Percentiles rank a stretch among this genome's conserved stretches.
phyloP scores from a whole-genome alignment of 2,797 vertebrate genomes.

The Rhodeus uyekii region DNA sequence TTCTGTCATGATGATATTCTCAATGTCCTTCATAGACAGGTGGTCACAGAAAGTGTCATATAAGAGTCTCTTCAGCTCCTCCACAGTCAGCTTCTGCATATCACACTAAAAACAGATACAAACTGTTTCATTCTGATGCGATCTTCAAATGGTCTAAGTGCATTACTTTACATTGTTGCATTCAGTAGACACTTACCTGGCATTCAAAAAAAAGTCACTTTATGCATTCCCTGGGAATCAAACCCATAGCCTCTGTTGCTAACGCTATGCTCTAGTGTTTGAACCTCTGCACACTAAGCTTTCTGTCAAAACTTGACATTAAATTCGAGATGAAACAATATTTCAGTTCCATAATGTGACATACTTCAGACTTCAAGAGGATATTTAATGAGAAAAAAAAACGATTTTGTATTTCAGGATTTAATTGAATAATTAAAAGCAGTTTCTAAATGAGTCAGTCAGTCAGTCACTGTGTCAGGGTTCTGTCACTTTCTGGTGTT shows the following conservation, averaged over 20 bases:
- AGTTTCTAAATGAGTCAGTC: too few relatives aligned
- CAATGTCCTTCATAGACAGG: slow-evolving; percentile 98
- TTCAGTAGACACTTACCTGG: background rate
- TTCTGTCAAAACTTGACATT: background rate
- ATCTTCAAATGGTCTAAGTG: background rate
- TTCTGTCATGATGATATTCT: slow-evolving; percentile 99
- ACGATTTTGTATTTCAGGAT: background rate
- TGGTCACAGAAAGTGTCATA: slow-evolving; percentile 98
- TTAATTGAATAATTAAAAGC: too few relatives aligned
- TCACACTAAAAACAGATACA: slow-evolving; percentile 81
- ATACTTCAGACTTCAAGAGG: background rate
- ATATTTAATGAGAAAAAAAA: background rate
- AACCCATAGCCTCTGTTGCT: background rate
- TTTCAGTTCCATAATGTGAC: background rate
- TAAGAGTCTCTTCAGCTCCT: slow-evolving; percentile 94
- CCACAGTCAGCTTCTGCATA: slow-evolving; percentile 98
- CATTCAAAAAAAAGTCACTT: too few relatives aligned
- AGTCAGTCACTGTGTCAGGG: too few relatives aligned
- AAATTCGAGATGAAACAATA: background rate
- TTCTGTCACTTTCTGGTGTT: too few relatives aligned
- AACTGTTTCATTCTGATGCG: slow-evolving; percentile 28
- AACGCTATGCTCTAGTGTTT: background rate
- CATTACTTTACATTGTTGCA: background rate
- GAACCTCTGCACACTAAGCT: background rate
- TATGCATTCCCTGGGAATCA: background rate